Evolutionary conservation across 2,888 invertebrate species (phyloP).

Genomic region (Entomobrya multifasciata): DNA sequence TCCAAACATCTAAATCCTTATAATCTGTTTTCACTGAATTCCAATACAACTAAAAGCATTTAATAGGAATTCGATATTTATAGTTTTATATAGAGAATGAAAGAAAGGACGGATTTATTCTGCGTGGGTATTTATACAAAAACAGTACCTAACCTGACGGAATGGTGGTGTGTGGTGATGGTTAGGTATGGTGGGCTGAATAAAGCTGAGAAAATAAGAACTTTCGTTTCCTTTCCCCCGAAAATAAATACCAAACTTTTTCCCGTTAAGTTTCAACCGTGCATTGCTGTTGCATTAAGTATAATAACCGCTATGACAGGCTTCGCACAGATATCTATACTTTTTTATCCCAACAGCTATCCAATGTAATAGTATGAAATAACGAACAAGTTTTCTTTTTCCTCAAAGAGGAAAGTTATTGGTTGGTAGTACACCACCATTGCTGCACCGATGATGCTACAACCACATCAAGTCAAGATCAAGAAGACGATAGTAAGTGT

Average conservation of each 20-base stretch:
- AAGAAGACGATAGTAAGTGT: background rate
- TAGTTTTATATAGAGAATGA: no score
- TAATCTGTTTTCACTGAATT: conserved; percentile 65
- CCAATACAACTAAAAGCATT: conserved; percentile 19
- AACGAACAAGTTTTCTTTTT: background rate
- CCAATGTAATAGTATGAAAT: background rate
- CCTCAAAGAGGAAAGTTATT: conserved; percentile 2
- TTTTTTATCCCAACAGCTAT: background rate
- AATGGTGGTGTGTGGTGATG: background rate
- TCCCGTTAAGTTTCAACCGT: background rate
- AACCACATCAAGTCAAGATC: background rate
- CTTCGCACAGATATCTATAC: background rate
- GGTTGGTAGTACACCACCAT: background rate
- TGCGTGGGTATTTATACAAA: background rate
- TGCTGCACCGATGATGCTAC: conserved; percentile 16
- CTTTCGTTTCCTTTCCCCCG: conserved; percentile 9
- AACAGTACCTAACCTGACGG: background rate
- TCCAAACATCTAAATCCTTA: conserved; percentile 50
- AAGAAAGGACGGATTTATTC: background rate
- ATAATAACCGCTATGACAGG: background rate
- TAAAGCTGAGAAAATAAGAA: conserved; percentile 9
- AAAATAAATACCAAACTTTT: background rate
- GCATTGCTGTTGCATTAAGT: background rate
- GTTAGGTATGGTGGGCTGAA: background rate
- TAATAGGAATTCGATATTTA: background rate